Evolutionary conservation across 2,797 vertebrate genomes (phyloP), one percentile per base, ranked within the genome.

Genomic region (Euthynnus affinis): DNA sequence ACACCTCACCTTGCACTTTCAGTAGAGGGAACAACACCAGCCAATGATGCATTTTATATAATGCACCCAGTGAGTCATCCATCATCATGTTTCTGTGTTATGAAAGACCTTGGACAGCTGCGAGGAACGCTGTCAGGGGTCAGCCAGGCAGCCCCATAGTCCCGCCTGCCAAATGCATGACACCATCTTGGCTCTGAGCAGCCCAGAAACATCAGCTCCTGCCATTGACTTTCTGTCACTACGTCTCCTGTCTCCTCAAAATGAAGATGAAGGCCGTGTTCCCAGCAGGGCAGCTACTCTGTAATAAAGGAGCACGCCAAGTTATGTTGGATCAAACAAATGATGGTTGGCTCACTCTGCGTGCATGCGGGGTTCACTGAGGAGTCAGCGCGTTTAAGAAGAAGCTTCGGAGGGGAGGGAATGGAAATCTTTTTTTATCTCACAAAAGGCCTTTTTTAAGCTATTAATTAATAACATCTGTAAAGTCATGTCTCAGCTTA

Each of bases 51-150:
- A 14, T 80, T 80, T 40, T 71, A 67, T 67, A n/a, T 56, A 71
- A 71, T 65, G 48, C 4, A 27, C 52, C 53, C 42, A 60, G 61
- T 55, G 79, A 84, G 55, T 84, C 78, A 7, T 80, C 66, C 52
- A 52, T 72, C 69, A 67, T 83, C 70, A 58, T 76, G 73, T 86
- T 66, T 86, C 72, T 79, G 51, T 81, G 71, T 81, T 84, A 64
- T 86, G 49, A 83, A 87, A 85, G 83, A 56, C 64, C 48, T 72
- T 87, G 64, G 51, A 80, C 85, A 90, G 86, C 88, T 88, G 74
- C 55, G 12, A 52, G 61, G 80, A 88, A 64, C 29, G 4, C 70
- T 72, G 67, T 71, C 77, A 57, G 5, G 55, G 77, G 82, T 87
- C 80, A 88, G 83, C 80, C 87, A 81, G 62, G 60, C 89, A 78